These are phyloP conservation scores for Psittacula echo DNA, from an alignment of 2,797 vertebrate genomes.

Conservation along the genomic window DNA sequence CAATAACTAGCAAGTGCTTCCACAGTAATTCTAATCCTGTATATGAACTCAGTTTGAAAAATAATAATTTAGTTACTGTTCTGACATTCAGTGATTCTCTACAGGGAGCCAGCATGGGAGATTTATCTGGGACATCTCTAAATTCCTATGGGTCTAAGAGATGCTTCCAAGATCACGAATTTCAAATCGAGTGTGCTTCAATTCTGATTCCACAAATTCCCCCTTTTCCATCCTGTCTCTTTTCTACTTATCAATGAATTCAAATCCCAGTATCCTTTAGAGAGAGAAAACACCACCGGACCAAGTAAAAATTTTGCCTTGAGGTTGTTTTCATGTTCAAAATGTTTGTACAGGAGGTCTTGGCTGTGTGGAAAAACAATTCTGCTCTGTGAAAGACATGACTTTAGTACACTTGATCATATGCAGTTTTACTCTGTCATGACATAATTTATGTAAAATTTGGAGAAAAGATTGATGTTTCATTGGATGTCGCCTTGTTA, in stretches of 20 bases:
- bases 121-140: not conserved
- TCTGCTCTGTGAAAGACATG: not conserved
- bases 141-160: not conserved
- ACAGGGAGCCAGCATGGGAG: not conserved
- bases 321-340: not conserved
- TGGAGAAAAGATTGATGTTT: not conserved
- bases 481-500: not conserved
- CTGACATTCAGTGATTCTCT: not conserved
- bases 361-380: not conserved
- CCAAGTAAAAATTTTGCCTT: not conserved
- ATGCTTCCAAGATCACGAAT: not conserved
- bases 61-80: not conserved
- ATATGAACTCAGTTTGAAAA: not conserved
- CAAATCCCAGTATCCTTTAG: not conserved
- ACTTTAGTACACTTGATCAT: not conserved
- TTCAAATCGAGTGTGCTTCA: not conserved
- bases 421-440: not conserved
- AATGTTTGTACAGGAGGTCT: accelerated
- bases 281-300: not conserved
- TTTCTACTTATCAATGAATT: not conserved
- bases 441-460: not conserved
- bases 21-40: not conserved
- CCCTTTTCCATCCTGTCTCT: not conserved
- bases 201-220: not conserved
- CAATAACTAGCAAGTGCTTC: not conserved